phyloP scores from a whole-genome alignment of 2,113 vertebrate species.

The Crotalus helleri region DNA sequence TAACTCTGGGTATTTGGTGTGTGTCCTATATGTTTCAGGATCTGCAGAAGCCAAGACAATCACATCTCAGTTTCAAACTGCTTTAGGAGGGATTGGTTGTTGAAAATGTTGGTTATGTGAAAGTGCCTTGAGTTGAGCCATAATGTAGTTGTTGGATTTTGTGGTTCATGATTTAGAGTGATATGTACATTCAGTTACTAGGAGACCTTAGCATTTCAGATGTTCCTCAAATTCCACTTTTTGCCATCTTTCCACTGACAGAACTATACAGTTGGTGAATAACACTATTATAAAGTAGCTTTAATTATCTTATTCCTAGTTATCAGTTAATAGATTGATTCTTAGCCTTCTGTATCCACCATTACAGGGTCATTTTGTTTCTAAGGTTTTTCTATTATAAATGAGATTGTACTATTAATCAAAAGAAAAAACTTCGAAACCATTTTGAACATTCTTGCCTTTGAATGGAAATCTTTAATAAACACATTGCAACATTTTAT shows the following conservation, averaged over 20 bases:
- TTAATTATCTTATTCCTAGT: background rate
- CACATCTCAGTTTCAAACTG: background rate
- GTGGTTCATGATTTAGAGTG: too few relatives aligned
- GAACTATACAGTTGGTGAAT: background rate
- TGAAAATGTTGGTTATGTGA: background rate
- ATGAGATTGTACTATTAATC: background rate
- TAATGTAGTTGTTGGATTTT: background rate
- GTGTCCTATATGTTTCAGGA: background rate
- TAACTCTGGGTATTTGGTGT: background rate
- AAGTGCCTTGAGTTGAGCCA: background rate
- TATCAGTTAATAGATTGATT: background rate
- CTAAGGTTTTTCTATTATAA: background rate
- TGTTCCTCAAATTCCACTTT: background rate
- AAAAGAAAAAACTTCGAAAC: background rate
- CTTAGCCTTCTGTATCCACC: background rate
- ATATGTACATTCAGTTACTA: too few relatives aligned
- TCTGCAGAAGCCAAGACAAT: background rate
- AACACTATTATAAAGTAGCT: background rate
- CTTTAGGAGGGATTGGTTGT: background rate
- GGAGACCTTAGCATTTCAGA: background rate
- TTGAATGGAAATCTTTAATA: background rate
- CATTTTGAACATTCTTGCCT: background rate
- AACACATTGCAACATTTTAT: background rate
- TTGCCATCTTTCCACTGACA: background rate
- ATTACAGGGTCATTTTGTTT: background rate